A percentile compares a stretch with the other conserved stretches of the same genome.
These are phyloP conservation scores for Cygnus atratus DNA, from an alignment of 2,113 vertebrate species.

Conservation along the genomic window DNA sequence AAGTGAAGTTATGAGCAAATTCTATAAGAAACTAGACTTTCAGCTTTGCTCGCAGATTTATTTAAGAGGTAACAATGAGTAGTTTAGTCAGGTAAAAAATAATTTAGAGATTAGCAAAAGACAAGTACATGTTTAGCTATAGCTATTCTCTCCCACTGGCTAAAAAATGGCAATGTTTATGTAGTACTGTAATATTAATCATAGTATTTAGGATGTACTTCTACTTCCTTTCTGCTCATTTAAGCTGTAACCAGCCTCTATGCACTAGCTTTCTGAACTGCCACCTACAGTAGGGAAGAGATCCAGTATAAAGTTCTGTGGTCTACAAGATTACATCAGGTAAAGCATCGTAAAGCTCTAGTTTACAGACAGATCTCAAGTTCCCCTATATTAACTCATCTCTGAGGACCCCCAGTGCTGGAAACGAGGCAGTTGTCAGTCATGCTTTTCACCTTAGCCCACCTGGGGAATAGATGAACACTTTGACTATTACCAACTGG, in stretches of 20 bases:
- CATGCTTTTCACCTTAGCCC: background rate
- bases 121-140: background rate
- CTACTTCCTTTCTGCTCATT: background rate
- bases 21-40: background rate
- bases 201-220: background rate
- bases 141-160: background rate
- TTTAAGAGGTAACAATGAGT: background rate
- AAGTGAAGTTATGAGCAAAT: background rate
- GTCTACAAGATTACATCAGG: background rate
- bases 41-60: background rate
- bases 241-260: background rate
- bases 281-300: background rate
- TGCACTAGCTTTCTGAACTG: background rate
- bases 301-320: background rate
- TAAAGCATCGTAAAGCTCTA: background rate
- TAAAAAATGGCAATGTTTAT: background rate
- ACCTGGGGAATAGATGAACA: accelerated
- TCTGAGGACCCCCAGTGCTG: background rate
- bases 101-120: background rate
- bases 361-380: background rate
- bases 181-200: background rate
- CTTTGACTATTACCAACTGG: background rate
- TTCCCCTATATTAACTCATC: background rate
- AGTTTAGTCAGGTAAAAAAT: background rate
- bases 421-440: background rate